Base-by-base conservation (phyloP, 2,113 vertebrate species). In the Choloepus hoffmanni region DNA sequence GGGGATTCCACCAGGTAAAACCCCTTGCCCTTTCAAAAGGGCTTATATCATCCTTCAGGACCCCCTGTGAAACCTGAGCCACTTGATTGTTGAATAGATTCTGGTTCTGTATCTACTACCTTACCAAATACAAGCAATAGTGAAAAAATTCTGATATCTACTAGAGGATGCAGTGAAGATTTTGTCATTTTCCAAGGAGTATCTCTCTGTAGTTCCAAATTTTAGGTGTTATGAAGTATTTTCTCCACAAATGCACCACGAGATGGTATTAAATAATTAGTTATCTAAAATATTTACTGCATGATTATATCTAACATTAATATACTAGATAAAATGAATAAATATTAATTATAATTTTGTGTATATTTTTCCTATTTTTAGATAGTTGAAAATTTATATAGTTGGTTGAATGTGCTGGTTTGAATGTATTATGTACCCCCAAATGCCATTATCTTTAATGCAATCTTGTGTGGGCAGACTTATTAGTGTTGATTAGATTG, bases 371-470 rank as follows among this genome's bases (percentile, higher is more conserved):
- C 7, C 8, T 90, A 70, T n/a, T 83, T 87, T 78, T 65, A 65
- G 30, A 70, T 76, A 70, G 70, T 92, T 94, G 30, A 90, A 84
- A 96, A 78, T 77, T 74, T 45, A 65, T 65, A 43, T 48, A 60
- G 19, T 89, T 48, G 23, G 15, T 58, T 81, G 36, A 60, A 48
- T 65, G 36, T 36, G 36, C 36, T 36, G 36, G 36, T 36, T 36
- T 36, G 36, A 36, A 36, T 36, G 36, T 36, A 36, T 36, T 36
- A 36, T 36, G 36, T 36, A 36, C 36, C 36, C 36, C 36, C 36
- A 36, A 36, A 36, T 36, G 36, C 36, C 36, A 36, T 36, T 36
- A 36, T 36, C 36, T 36, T 36, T 36, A 36, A 36, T 36, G 36
- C 36, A 36, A 36, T 36, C 36, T 36, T 36, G 36, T 36, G 36